These are phyloP conservation scores for Drosophila tsacasi DNA, from an alignment of 1,140 invertebrate genomes.

Conservation along the genomic window DNA sequence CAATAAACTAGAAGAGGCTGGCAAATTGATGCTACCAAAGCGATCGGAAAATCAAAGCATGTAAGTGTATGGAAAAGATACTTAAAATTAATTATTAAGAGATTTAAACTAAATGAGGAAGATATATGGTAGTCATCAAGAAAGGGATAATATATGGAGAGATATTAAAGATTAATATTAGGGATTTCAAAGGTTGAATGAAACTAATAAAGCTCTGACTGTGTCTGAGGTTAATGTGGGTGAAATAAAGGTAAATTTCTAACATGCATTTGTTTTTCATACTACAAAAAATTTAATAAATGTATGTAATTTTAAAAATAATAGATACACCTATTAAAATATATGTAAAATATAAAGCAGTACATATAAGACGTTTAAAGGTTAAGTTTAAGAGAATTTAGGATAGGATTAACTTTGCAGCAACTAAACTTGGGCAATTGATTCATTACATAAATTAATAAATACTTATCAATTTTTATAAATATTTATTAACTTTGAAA, in stretches of 20 bases:
- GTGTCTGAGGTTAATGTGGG: not conserved
- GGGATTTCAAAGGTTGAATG: not conserved
- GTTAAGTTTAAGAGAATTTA: not conserved
- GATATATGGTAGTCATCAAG: not conserved
- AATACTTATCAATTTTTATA: not conserved
- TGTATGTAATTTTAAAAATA: not conserved
- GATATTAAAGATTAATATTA: not conserved
- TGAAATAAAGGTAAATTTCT: too few relatives aligned
- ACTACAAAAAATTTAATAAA: not conserved
- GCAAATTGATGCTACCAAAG: slow-evolving; percentile 71
- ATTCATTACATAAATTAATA: too few relatives aligned
- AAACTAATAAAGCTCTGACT: not conserved
- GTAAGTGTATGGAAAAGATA: slow-evolving; percentile 57
- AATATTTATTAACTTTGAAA: not conserved
- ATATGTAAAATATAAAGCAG: not conserved
- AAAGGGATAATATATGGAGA: too few relatives aligned
- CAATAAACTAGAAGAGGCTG: slow-evolving; percentile 74
- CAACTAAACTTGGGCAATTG: not conserved
- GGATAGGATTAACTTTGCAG: too few relatives aligned
- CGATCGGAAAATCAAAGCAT: slow-evolving; percentile 54
- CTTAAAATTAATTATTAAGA: not conserved
- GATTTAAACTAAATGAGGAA: not conserved
- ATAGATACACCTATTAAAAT: not conserved
- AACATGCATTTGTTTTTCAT: not conserved
- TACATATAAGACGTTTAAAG: too few relatives aligned